Base-by-base conservation (phyloP, 2,113 vertebrate species). In the Hyperoodon ampullatus region DNA sequence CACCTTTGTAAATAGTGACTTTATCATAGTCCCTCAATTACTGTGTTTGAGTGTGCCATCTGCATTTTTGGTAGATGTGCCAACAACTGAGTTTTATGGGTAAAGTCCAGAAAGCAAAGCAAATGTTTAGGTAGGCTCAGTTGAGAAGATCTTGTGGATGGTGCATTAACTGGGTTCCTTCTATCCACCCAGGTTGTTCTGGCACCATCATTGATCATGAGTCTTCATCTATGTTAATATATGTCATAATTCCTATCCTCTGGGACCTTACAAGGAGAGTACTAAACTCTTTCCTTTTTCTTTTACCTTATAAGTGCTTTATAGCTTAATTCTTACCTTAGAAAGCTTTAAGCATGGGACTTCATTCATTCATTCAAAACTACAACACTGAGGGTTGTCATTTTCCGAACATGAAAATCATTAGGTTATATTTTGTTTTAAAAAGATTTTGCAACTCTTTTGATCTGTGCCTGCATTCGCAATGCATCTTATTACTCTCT, bases 401-500 rank as follows among this genome's bases (percentile, higher is more conserved):
- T 83, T 92, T 94, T 93, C 28, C 58, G 63, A 68, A 53, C 0
- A 55, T 72, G 74, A 74, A 83, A 83, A 74, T 87, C 47, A 90
- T 94, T 72, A 68, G 65, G 10, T 70, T 42, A 88, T 91, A 11
- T 61, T 71, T 96, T 86, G 15, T 88, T 91, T 90, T 42, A 68
- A 88, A 92, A 90, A 78, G 77, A 96, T 72, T 87, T 83, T 88
- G 60, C 26, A 91, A 58, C 26, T 88, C 1, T 91, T 91, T 88
- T 91, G 24, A 82, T 72, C 35, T 90, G 18, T 85, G 47, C 72
- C 26, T 85, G 66, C 30, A 74, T 90, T 30, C 33, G 53, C 1
- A 72, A 68, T 90, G 18, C 10, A 66, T 87, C 1, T 80, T 95
- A 90, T 92, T 92, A 86, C 26, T 53, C 19, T 71, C 21, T 66